Percentiles rank a stretch among this genome's conserved stretches.
Evolutionary conservation across 2,888 invertebrate genomes (phyloP).

Genomic region (Stegophylla sp.): DNA sequence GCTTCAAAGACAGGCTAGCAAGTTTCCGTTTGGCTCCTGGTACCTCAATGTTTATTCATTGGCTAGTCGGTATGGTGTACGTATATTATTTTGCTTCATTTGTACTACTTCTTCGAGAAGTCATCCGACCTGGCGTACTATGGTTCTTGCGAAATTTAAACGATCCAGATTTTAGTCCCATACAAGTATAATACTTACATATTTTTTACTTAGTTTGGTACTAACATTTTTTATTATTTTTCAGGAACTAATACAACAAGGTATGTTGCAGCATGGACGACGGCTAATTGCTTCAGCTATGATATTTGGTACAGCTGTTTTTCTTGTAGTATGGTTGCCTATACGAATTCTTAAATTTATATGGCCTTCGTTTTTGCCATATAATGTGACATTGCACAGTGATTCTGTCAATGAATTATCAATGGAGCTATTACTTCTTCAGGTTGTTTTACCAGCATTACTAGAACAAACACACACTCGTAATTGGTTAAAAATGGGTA

Average conservation of each 20-base stretch:
- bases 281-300: conserved; percentile 91
- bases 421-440: conserved; percentile 86
- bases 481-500: conserved; percentile 88
- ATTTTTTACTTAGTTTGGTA: background rate
- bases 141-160: conserved; percentile 98
- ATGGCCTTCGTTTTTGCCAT: conserved; percentile 90
- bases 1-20: conserved; percentile 83
- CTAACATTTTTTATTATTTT: conserved; percentile 60
- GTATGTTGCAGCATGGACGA: conserved; percentile 88
- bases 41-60: conserved; percentile 97
- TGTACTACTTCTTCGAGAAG: conserved; percentile 88
- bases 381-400: conserved; percentile 83
- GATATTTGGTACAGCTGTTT: conserved; percentile 93
- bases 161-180: conserved; percentile 99
- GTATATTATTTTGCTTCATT: conserved; percentile 99
- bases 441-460: conserved; percentile 93
- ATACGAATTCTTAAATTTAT: conserved; percentile 81
- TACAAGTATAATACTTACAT: conserved; percentile 72
- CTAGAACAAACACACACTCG: conserved; percentile 96
- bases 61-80: conserved; percentile 98
- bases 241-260: conserved; percentile 95
- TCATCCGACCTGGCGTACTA: conserved; percentile 92
- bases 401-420: conserved; percentile 93
- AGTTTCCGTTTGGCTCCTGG: conserved; percentile 85
- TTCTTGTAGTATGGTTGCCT: conserved; percentile 96